Evolutionary conservation across 1,140 invertebrate genomes (phyloP), one percentile per base, ranked within the genome.

Genomic region (Brachionus angularis): DNA sequence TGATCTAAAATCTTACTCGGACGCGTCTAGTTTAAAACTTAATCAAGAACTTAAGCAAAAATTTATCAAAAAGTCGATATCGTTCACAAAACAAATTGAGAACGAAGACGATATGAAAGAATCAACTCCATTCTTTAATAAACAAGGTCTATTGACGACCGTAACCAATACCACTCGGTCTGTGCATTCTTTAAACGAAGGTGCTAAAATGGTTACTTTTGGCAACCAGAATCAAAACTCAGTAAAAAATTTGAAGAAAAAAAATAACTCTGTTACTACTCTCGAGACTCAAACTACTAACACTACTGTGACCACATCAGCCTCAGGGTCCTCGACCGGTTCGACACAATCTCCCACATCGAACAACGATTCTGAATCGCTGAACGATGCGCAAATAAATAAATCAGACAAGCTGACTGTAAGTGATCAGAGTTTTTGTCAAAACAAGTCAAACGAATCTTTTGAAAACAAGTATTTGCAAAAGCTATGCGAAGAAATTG

Each of bases 401-500:
- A n/a, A n/a, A 42, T 14, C 12, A 16, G 12, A 64, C 5, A 50
- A 47, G 21, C 44, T 67, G 5, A 46, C 42, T 10, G 62, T 67
- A 4, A 67, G 62, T 36, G 62, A 67, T 29, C 42, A 67, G 29
- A 47, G 62, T 50, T 67, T 47, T 29, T 34, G 33, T 14, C 42
- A 67, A 33, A n/a, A 18, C 53, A 42, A 58, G 8, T n/a, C 25
- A 10, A 42, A 29, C 5, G 47, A 67, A 29, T 67, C 62, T 1
- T 67, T 50, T 67, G 62, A 67, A 4, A 16, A 5, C 1, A 46
- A 50, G 23, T 67, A 29, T 16, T 67, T 67, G 14, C 46, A 67
- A 23, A 46, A 50, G 16, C 16, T 67, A 3, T 67, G 62, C 10
- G 62, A 67, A 47, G 62, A 67, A 21, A 67, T 67, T 18, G 62